Evolutionary conservation across 2,797 vertebrate genomes (phyloP).

Genomic region (Lerista edwardsae): DNA sequence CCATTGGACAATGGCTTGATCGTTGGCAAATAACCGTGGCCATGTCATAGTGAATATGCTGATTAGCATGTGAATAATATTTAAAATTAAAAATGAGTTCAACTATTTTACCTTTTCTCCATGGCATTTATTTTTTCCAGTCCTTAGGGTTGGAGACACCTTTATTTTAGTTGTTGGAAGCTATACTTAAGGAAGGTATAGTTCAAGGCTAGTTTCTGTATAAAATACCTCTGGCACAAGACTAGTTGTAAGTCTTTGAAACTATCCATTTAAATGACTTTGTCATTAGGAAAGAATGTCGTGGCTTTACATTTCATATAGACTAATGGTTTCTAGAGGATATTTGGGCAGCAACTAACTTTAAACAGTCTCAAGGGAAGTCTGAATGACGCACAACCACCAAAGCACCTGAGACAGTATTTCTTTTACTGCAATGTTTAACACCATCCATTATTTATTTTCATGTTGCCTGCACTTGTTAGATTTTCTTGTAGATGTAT

Average conservation of each 20-base stretch:
- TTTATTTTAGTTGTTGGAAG: constrained; percentile 45
- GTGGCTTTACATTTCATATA: constrained; percentile 74
- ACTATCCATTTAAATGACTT: constrained; percentile 66
- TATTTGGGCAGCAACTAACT: constrained; percentile 68
- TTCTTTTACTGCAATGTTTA: constrained; percentile 40
- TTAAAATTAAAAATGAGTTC: no score
- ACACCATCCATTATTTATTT: constrained; percentile 41
- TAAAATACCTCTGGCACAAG: constrained; percentile 63
- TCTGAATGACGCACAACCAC: constrained; percentile 44
- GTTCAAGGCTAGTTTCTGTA: constrained; percentile 63
- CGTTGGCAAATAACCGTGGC: constrained; percentile 19
- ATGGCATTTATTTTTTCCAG: constrained; percentile 2
- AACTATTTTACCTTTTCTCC: constrained; percentile 3
- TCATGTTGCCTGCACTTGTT: constrained; percentile 16
- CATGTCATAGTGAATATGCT: neutral
- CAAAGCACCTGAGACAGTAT: constrained; percentile 55
- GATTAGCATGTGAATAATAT: neutral
- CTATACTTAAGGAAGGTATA: constrained; percentile 50
- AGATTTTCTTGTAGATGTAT: neutral
- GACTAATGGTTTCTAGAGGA: constrained; percentile 73
- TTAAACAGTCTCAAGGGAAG: constrained; percentile 71
- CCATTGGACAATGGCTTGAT: constrained; percentile 26
- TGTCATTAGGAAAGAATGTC: constrained; percentile 80
- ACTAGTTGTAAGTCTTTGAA: constrained; percentile 66
- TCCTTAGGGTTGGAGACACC: constrained; percentile 11